Percentiles rank a stretch among this genome's conserved stretches.
These are phyloP conservation scores for Callithrix jacchus DNA, from an alignment of 2,113 vertebrate genomes.

Conservation along the genomic window DNA sequence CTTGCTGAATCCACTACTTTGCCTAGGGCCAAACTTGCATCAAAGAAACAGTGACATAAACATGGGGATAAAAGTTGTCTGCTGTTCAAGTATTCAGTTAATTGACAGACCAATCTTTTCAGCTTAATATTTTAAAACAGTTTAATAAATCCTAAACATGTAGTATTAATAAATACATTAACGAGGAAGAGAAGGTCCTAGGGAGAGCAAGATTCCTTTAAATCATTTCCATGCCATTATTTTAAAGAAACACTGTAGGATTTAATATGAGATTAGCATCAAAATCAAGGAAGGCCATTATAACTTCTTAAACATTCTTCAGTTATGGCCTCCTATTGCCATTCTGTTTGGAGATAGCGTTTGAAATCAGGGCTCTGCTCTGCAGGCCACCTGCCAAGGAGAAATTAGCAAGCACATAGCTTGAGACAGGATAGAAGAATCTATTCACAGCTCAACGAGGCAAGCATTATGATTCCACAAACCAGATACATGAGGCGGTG, in stretches of 20 bases:
- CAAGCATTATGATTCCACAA: constrained; percentile 49
- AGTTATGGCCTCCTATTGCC: constrained; percentile 74
- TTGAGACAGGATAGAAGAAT: constrained; percentile 11
- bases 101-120: constrained; percentile 23
- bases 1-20: neutral
- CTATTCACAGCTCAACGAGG: constrained; percentile 59
- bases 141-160: constrained; percentile 37
- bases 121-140: constrained; percentile 68
- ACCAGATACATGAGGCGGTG: constrained; percentile 46
- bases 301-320: constrained; percentile 63
- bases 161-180: constrained; percentile 53
- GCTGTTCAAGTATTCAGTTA: constrained; percentile 61
- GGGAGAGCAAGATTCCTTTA: constrained; percentile 71
- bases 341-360: constrained; percentile 62
- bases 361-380: constrained; percentile 75
- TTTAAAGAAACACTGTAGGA: constrained; percentile 66
- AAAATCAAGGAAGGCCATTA: constrained; percentile 68
- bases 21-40: neutral
- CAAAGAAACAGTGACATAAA: constrained; percentile 53
- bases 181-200: constrained; percentile 18
- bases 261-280: constrained; percentile 72
- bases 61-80: neutral
- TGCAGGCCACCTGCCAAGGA: constrained; percentile 65
- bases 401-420: constrained; percentile 70
- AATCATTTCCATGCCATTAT: constrained; percentile 50